Conservation (phyloP, 2,113 vertebrate species). For the Lagopus muta region DNA sequence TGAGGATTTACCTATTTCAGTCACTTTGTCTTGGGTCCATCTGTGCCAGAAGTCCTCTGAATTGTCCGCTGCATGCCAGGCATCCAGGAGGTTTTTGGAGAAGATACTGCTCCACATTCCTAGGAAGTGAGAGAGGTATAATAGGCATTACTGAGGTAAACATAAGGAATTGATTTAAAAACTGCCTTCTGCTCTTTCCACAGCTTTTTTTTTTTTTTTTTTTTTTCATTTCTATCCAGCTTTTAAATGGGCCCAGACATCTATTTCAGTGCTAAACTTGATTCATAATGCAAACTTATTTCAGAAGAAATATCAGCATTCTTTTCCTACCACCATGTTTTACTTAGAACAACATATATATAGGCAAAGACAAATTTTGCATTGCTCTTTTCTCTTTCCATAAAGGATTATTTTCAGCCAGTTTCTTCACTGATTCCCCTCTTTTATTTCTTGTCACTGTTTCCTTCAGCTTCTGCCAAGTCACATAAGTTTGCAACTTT, state of each 20-base stretch:
- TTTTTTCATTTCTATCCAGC: not conserved
- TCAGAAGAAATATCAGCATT: not conserved
- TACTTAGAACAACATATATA: not conserved
- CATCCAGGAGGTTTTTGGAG: slow-evolving; percentile 78
- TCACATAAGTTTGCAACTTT: not conserved
- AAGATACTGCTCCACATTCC: slow-evolving; percentile 79
- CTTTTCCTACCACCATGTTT: not conserved
- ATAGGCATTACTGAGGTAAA: not conserved
- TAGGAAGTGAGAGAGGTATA: not conserved
- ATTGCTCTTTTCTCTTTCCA: not conserved
- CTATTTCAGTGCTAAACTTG: not conserved
- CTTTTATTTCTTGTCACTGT: not conserved
- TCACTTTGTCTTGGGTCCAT: slow-evolving; percentile 72
- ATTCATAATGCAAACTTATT: not conserved
- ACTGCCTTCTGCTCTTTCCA: not conserved
- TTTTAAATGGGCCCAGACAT: not conserved
- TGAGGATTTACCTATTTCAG: slow-evolving; percentile 67
- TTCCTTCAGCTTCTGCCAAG: not conserved
- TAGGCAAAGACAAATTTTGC: not conserved
- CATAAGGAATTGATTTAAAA: not conserved
- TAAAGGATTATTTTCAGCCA: not conserved
- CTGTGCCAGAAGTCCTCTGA: slow-evolving; percentile 76
- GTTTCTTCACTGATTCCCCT: not conserved
- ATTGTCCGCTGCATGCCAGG: slow-evolving; percentile 71
- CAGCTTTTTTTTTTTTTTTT: not conserved